Evolutionary conservation across 2,113 vertebrate species (phyloP).

Genomic region (Acinonyx jubatus): DNA sequence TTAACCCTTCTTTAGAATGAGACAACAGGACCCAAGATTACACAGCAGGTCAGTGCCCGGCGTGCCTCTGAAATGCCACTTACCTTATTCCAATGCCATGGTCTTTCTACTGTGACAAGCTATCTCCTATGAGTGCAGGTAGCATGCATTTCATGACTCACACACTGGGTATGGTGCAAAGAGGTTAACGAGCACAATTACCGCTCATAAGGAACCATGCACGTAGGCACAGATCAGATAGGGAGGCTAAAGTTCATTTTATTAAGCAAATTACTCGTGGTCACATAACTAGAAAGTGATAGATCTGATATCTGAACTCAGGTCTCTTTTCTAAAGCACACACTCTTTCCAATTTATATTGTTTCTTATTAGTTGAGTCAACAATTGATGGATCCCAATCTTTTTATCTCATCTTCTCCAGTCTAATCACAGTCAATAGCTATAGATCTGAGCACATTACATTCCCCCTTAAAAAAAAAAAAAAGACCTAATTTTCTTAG

Average conservation of each 20-base stretch:
- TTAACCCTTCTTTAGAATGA: neutral
- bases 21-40: neutral
- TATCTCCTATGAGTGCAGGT: neutral
- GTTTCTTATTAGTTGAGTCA: neutral
- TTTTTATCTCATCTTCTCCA: neutral
- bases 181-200: neutral
- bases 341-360: neutral
- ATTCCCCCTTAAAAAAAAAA: neutral
- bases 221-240: neutral
- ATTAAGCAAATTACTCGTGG: neutral
- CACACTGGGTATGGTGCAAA: neutral
- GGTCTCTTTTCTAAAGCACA: neutral
- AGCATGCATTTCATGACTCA: accelerated
- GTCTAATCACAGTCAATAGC: neutral
- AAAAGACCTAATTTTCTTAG: neutral
- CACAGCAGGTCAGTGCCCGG: neutral
- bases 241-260: neutral
- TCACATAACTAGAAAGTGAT: neutral
- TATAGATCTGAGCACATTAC: neutral
- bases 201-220: neutral
- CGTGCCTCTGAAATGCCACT: neutral
- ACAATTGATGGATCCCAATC: neutral
- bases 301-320: neutral
- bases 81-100: neutral
- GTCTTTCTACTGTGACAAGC: neutral